These are phyloP conservation scores for Cloeon dipterum DNA, from an alignment of 2,888 invertebrate genomes.

Conservation along the genomic window DNA sequence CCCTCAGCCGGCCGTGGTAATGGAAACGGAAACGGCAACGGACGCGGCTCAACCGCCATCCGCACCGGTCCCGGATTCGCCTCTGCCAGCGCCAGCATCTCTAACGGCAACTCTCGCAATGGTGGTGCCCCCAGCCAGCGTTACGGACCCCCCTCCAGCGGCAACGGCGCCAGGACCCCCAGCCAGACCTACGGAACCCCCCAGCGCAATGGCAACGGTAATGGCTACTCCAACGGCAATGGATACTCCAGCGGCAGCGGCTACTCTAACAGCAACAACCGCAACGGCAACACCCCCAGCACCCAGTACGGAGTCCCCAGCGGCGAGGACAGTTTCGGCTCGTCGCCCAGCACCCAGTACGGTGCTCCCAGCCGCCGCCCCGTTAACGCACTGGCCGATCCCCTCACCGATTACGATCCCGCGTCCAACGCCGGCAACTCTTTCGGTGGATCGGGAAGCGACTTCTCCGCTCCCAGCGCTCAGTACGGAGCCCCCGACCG, in stretches of 20 bases:
- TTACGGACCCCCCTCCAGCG: neutral
- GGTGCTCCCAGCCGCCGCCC: neutral
- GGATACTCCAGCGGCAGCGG: neutral
- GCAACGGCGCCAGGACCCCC: neutral
- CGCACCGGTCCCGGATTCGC: neutral
- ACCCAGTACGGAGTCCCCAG: constrained; percentile 6
- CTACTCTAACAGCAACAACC: neutral
- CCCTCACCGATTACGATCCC: constrained; percentile 3
- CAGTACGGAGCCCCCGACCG: constrained; percentile 2
- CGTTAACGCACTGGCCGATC: constrained; percentile 1
- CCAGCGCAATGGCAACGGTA: no score
- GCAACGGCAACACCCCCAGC: constrained; percentile 1
- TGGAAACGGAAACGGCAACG: neutral
- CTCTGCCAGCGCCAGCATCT: neutral
- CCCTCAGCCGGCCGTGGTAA: neutral
- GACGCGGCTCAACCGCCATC: neutral
- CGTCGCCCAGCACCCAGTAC: neutral
- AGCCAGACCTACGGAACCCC: constrained; percentile 1
- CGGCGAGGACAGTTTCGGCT: neutral
- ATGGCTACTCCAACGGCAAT: neutral
- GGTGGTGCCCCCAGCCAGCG: neutral
- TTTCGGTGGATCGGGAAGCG: no score
- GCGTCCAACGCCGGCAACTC: neutral
- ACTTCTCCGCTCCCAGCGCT: neutral
- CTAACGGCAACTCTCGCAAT: neutral